Conservation (phyloP, 2,113 vertebrate species). For the Ptilorrhoa leucosticta region DNA sequence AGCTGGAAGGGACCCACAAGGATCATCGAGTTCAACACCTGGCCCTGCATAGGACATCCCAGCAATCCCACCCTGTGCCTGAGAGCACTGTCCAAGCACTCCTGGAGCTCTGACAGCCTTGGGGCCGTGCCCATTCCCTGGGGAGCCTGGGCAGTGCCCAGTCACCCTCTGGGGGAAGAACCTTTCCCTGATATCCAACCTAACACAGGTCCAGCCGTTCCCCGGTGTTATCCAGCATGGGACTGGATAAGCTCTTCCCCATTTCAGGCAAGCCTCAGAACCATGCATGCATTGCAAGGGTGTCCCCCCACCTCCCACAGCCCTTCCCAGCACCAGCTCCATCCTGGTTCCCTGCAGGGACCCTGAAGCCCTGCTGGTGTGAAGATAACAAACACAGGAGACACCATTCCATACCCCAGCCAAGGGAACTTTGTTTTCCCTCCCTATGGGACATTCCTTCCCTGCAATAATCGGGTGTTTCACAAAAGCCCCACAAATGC, state of each 20-base stretch:
- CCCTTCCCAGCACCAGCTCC: not conserved
- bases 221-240: not conserved
- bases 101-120: not conserved
- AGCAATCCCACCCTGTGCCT: not conserved
- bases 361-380: not conserved
- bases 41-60: not conserved
- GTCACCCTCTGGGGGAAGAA: not conserved
- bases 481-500: not conserved
- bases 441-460: not conserved
- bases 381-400: not conserved
- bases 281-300: fast-evolving
- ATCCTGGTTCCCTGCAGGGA: not conserved
- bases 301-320: not conserved
- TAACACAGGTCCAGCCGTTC: not conserved
- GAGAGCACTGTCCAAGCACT: fast-evolving
- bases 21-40: fast-evolving
- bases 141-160: fast-evolving
- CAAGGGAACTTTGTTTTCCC: not conserved
- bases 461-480: not conserved
- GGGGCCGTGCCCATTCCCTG: fast-evolving
- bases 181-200: fast-evolving
- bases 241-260: not conserved
- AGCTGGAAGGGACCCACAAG: not conserved
- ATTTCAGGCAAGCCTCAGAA: not conserved
- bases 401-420: not conserved